These are phyloP conservation scores for Rhabditoides inermis DNA, from an alignment of 2,888 invertebrate species.

Conservation along the genomic window DNA sequence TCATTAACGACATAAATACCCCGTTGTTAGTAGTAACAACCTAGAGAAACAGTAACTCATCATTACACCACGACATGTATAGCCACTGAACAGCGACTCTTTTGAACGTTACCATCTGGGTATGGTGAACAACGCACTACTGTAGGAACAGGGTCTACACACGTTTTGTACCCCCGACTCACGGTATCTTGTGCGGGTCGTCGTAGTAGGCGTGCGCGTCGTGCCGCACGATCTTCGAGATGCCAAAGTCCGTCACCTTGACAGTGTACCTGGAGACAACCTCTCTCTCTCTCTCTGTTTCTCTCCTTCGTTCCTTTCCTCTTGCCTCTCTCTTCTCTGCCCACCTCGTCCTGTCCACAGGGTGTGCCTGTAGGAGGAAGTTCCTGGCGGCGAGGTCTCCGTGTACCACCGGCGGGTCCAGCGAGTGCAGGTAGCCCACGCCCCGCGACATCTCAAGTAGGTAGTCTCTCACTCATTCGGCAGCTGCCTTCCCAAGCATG, in stretches of 20 bases:
- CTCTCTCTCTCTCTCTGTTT: background rate
- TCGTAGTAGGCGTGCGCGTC: constrained; percentile 16
- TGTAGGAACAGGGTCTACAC: background rate
- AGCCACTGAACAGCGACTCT: no score
- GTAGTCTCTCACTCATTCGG: background rate
- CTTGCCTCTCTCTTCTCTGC: background rate
- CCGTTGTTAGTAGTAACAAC: no score
- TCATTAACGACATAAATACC: no score
- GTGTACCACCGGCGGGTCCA: constrained; percentile 93
- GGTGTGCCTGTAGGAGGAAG: constrained; percentile 76
- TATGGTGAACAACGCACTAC: background rate
- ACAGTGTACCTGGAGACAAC: constrained; percentile 15
- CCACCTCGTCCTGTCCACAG: constrained; percentile 16
- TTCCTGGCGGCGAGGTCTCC: constrained; percentile 96
- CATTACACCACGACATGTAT: no score
- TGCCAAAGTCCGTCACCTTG: constrained; percentile 33
- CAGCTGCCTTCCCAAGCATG: no score
- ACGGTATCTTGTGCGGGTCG: constrained; percentile 25
- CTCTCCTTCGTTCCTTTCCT: background rate
- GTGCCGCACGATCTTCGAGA: constrained; percentile 23
- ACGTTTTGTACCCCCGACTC: background rate
- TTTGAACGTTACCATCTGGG: background rate
- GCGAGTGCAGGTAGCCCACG: constrained; percentile 97
- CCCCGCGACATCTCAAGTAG: constrained; percentile 17
- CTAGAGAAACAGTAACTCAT: no score